These are phyloP conservation scores for Zoanthus sansibaricus DNA, from an alignment of 92 coral and sea anemone genomes.

Conservation along the genomic window DNA sequence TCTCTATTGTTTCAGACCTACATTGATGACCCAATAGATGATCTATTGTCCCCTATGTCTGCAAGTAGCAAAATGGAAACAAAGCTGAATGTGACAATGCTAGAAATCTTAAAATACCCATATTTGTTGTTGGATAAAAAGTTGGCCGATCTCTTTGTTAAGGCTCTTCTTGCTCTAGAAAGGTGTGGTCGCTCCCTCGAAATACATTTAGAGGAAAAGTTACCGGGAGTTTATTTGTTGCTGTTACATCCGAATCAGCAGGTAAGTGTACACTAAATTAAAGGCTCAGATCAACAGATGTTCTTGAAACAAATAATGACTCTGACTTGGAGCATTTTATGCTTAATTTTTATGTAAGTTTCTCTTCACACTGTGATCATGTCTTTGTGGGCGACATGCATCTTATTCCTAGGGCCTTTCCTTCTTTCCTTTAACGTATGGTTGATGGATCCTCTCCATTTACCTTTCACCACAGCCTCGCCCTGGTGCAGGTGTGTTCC, in stretches of 20 bases:
- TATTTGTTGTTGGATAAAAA: slow-evolving; percentile 67
- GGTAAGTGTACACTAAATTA: slow-evolving; percentile 50
- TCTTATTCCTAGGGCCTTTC: neutral
- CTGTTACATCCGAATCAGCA: slow-evolving; percentile 73
- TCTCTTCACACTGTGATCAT: neutral
- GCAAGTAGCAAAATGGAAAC: slow-evolving; percentile 12
- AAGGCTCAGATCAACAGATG: no score
- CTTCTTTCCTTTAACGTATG: neutral
- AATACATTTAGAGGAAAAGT: slow-evolving; percentile 50
- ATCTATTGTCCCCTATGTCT: neutral
- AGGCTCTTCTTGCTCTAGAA: slow-evolving; percentile 71
- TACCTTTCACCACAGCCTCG: neutral
- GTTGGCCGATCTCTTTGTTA: slow-evolving; percentile 66
- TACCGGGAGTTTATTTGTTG: slow-evolving; percentile 84
- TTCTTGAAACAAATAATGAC: neutral
- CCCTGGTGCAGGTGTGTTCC: no score
- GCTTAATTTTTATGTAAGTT: neutral
- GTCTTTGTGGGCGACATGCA: neutral
- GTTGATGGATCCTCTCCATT: neutral
- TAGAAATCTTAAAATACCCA: slow-evolving; percentile 81
- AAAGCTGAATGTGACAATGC: slow-evolving; percentile 72
- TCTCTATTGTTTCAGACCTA: neutral
- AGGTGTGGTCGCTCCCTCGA: slow-evolving; percentile 64
- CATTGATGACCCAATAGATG: neutral
- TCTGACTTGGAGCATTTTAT: neutral